A percentile compares a stretch with the other conserved stretches of the same genome.
Evolutionary conservation across 2,888 invertebrate species (phyloP).

Genomic region (Ethmia dodecea): DNA sequence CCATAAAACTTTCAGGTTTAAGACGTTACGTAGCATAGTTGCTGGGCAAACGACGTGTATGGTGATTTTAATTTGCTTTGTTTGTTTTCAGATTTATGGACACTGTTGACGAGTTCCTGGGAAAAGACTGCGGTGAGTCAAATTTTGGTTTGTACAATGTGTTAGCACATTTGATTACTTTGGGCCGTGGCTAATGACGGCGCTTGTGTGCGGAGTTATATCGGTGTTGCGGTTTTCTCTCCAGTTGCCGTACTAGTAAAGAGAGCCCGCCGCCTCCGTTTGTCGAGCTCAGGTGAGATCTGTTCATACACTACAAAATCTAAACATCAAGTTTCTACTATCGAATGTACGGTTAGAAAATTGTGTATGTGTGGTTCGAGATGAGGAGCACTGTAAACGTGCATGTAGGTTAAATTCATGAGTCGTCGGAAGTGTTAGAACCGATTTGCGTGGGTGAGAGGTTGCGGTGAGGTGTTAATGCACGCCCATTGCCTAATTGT

Average conservation of each 20-base stretch:
- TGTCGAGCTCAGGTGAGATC: constrained; percentile 36
- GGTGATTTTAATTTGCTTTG: constrained; percentile 32
- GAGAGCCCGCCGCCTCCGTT: constrained; percentile 32
- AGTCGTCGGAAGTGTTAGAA: constrained; percentile 35
- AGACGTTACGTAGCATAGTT: constrained; percentile 13
- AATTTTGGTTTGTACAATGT: constrained; percentile 40
- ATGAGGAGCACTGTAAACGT: constrained; percentile 28
- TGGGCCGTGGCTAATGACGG: constrained; percentile 35
- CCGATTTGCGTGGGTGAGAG: constrained; percentile 57
- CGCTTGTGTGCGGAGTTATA: constrained; percentile 32
- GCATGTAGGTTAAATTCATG: constrained; percentile 55
- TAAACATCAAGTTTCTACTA: constrained; percentile 39
- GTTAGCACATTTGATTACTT: constrained; percentile 46
- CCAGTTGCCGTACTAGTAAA: constrained; percentile 39
- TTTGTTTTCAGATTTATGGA: constrained; percentile 64
- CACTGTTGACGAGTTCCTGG: constrained; percentile 56
- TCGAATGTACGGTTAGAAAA: constrained; percentile 36
- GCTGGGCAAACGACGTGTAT: constrained; percentile 14
- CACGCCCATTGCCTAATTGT: constrained; percentile 71
- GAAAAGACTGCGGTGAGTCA: constrained; percentile 57
- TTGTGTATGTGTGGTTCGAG: constrained; percentile 23
- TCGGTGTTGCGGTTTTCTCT: constrained; percentile 44
- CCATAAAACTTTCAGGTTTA: constrained; percentile 1
- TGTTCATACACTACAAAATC: constrained; percentile 33
- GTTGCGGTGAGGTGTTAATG: constrained; percentile 68